Percentiles rank a stretch among this genome's conserved stretches.
Conservation (phyloP, 2,113 vertebrate genomes). For the Tichodroma muraria region DNA sequence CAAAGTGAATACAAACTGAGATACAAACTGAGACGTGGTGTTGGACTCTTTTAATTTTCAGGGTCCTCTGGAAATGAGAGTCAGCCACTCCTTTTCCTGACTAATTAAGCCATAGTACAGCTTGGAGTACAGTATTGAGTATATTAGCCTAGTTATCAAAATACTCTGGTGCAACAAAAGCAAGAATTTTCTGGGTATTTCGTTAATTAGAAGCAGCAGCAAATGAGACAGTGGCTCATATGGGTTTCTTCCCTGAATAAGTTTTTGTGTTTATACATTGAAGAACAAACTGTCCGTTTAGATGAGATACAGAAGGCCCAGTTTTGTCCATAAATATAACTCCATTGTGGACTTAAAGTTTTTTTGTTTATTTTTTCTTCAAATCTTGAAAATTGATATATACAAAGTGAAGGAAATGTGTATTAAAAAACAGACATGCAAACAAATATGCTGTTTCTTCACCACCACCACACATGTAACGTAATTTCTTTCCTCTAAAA, state of each 20-base stretch:
- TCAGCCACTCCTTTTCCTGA: slow-evolving; percentile 27
- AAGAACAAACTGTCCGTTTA: neutral
- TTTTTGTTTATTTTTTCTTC: neutral
- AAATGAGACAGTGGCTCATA: neutral
- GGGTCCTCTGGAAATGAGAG: slow-evolving; percentile 8
- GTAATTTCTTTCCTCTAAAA: neutral
- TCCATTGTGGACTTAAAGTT: neutral
- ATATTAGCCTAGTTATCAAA: slow-evolving; percentile 15
- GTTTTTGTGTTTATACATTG: neutral
- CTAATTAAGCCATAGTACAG: neutral
- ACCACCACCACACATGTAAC: neutral
- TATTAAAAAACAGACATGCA: neutral
- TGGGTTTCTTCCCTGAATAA: neutral
- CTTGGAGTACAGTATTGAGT: neutral
- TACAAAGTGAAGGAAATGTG: neutral
- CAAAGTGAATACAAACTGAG: neutral
- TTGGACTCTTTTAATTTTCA: slow-evolving; percentile 3
- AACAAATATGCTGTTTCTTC: neutral
- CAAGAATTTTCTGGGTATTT: neutral
- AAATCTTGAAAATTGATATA: neutral
- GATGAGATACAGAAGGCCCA: neutral
- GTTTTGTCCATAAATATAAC: neutral
- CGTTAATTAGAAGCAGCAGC: neutral
- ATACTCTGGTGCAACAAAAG: neutral
- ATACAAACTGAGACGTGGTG: neutral